A percentile compares a stretch with the other conserved stretches of the same genome.
phyloP scores from a whole-genome alignment of 2,113 vertebrate species.

The Sinosuthora webbiana region DNA sequence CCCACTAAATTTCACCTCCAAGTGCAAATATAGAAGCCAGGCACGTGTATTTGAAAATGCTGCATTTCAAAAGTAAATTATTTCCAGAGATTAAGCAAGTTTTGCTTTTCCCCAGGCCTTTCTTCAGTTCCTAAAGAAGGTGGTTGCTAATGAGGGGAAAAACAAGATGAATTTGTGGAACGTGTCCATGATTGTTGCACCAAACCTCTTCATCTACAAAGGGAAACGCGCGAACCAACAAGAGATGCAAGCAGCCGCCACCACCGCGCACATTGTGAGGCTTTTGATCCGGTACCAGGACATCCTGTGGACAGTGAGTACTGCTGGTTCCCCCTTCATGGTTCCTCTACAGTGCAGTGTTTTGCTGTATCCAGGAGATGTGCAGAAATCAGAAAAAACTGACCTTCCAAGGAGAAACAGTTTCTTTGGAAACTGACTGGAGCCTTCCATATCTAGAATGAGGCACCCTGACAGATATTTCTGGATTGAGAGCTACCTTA shows the following conservation, averaged over 20 bases:
- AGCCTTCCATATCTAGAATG: background rate
- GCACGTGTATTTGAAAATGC: background rate
- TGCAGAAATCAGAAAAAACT: background rate
- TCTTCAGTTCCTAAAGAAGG: conserved; percentile 88
- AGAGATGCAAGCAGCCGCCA: conserved; percentile 86
- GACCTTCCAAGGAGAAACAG: background rate
- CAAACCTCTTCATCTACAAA: conserved; percentile 88
- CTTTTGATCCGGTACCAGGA: conserved; percentile 91
- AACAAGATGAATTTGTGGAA: conserved; percentile 97
- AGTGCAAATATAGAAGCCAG: background rate
- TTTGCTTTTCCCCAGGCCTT: conserved; percentile 77
- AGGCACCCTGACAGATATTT: background rate
- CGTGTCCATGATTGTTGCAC: conserved; percentile 94
- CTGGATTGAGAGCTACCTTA: background rate
- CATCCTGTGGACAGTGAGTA: conserved; percentile 90
- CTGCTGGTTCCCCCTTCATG: background rate
- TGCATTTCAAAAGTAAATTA: background rate
- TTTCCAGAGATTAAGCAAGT: background rate
- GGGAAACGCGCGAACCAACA: conserved; percentile 82
- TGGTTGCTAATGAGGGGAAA: conserved; percentile 88
- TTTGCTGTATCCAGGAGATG: background rate
- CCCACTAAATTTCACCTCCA: background rate
- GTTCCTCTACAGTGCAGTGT: background rate
- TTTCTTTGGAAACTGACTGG: background rate
- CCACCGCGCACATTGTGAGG: conserved; percentile 83